Evolutionary conservation across 2,797 vertebrate species (phyloP).

Genomic region (Delichon dasypus): DNA sequence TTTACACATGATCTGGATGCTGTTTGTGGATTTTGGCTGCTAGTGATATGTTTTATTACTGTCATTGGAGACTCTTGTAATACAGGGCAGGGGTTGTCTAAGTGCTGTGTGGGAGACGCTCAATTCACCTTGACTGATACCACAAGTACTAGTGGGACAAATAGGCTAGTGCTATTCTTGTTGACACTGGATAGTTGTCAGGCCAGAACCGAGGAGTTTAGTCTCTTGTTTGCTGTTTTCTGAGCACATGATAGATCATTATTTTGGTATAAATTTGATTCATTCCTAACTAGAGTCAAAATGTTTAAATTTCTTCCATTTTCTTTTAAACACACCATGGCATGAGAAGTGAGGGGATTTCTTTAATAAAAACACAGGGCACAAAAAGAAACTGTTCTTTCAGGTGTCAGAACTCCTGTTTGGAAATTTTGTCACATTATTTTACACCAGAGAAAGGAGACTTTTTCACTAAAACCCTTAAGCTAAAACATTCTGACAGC

Average conservation of each 20-base stretch:
- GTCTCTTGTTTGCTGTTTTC: not conserved
- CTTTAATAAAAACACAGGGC: not conserved
- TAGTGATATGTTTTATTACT: not conserved
- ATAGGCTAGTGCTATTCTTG: not conserved
- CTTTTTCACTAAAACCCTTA: not conserved
- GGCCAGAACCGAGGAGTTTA: not conserved
- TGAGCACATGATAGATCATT: not conserved
- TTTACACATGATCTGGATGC: not conserved
- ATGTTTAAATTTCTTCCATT: not conserved
- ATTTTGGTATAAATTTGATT: not conserved
- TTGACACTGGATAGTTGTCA: not conserved
- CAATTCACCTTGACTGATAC: not conserved
- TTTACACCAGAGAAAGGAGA: not conserved
- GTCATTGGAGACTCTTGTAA: not conserved
- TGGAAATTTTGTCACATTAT: not conserved
- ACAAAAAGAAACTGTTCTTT: not conserved
- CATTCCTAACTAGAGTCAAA: not conserved
- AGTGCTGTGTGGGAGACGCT: not conserved
- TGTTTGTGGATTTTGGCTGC: not conserved
- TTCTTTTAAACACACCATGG: not conserved
- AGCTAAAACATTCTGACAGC: not conserved
- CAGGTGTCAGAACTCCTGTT: not conserved
- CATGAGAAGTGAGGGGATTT: not conserved
- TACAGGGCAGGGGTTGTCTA: not conserved
- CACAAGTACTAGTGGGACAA: not conserved